Evolutionary conservation across 2,113 vertebrate species (phyloP), one percentile per base, ranked within the genome.

Genomic region (Oreocharis arfaki): DNA sequence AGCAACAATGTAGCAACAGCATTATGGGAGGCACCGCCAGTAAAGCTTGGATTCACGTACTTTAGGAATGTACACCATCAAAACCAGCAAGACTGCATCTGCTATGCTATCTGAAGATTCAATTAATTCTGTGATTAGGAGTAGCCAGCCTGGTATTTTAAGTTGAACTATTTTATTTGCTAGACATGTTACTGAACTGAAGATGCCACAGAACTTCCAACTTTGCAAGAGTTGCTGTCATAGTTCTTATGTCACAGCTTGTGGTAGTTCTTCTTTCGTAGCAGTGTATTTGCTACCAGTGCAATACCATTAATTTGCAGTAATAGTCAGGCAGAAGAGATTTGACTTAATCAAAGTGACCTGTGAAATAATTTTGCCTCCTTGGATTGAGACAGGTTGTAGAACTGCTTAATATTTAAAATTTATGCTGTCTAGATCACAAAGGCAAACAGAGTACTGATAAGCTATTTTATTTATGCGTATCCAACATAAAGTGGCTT

Each of bases 1-100:
- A 96, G 96, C 96, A 97, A 95, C 89, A 95, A 94, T 97, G 86
- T 96, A 97, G 97, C 97, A 97, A 95, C 94, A 96, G 91, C 97
- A 93, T 95, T 97, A 95, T 84, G 80, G 96, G 92, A 97, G 89
- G 95, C 69, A 95, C 87, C 73, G 84, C 97, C 96, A 96, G 85
- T 91, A 95, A 97, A 96, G 84, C 75, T 91, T 95, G 83, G 84
- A 96, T 97, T 97, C 89, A 53, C 76, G 64, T 93, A 94, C 77
- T 93, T 75, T 68, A 42, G 57, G 23, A 37, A 59, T 26, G 57
- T 19, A 26, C 16, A 63, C 26, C 35, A 85, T 32, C 49, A 94
- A 97, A 97, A 82, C 61, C 84, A 57, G 78, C 73, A 95, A 89
- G 83, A 82, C 75, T 95, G 59, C 90, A 95, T 92, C 95, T 97